Evolutionary conservation across 2,888 invertebrate genomes (phyloP).

Genomic region (Stenolophus ochropezus): DNA sequence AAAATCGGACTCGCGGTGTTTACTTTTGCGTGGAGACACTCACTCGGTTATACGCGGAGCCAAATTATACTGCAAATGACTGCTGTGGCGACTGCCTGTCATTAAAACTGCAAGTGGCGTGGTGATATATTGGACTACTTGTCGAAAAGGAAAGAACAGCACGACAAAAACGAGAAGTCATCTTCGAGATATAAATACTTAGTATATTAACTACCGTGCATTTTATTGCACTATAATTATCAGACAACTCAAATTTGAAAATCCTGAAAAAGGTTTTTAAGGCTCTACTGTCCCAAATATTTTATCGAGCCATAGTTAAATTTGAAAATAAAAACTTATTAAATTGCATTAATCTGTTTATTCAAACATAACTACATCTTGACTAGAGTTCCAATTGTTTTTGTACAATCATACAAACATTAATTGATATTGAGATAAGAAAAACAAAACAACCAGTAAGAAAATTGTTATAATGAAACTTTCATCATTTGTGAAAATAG

Average conservation of each 20-base stretch:
- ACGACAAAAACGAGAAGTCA: background rate
- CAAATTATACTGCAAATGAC: slow-evolving; percentile 48
- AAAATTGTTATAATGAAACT: slow-evolving; percentile 39
- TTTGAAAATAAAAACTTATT: slow-evolving; percentile 12
- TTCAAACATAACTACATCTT: slow-evolving; percentile 22
- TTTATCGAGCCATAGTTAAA: background rate
- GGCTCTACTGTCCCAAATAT: background rate
- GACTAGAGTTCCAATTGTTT: slow-evolving; percentile 18
- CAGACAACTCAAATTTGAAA: background rate
- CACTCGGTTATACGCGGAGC: slow-evolving; percentile 36
- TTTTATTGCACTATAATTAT: background rate
- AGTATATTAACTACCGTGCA: background rate
- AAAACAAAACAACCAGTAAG: slow-evolving; percentile 28
- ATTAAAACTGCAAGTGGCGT: slow-evolving; percentile 25
- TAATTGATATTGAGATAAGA: slow-evolving; percentile 48
- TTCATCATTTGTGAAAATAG: slow-evolving; percentile 35
- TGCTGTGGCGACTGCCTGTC: slow-evolving; percentile 9
- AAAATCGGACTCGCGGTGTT: slow-evolving; percentile 60
- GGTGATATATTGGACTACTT: slow-evolving; percentile 28
- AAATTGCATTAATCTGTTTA: background rate
- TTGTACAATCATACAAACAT: slow-evolving; percentile 4
- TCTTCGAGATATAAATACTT: background rate
- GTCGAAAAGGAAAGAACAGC: background rate
- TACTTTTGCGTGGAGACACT: slow-evolving; percentile 58
- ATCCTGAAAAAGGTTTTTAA: background rate